phyloP scores from a whole-genome alignment of 2,113 vertebrate genomes.

The Gavialis gangeticus region DNA sequence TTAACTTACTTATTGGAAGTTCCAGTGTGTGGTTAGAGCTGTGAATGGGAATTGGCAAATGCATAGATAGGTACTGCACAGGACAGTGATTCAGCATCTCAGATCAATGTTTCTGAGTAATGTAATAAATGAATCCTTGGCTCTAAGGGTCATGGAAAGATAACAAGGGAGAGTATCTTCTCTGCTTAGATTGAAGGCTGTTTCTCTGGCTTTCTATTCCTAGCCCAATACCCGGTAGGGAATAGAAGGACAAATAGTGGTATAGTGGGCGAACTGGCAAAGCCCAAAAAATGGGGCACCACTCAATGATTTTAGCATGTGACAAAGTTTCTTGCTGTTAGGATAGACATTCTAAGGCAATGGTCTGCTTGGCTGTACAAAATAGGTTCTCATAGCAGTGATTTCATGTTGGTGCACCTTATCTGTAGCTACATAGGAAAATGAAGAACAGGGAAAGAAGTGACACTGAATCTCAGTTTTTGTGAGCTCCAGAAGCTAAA shows the following conservation, averaged over 20 bases:
- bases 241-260: not conserved
- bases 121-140: not conserved
- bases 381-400: not conserved
- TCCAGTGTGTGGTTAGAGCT: not conserved
- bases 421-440: not conserved
- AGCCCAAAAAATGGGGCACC: not conserved
- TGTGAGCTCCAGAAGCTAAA: not conserved
- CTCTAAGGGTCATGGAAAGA: not conserved
- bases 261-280: not conserved
- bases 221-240: not conserved
- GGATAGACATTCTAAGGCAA: not conserved
- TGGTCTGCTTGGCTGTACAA: not conserved
- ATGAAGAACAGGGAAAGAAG: not conserved
- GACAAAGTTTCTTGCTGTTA: not conserved
- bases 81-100: not conserved
- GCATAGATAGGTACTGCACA: not conserved
- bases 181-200: not conserved
- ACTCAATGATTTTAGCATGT: not conserved
- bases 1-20: not conserved
- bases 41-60: not conserved
- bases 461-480: constrained; percentile 21
- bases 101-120: not conserved
- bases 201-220: not conserved
- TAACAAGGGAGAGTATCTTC: not conserved
- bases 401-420: not conserved